A percentile compares a stretch with the other conserved stretches of the same genome.
Evolutionary conservation across 1,140 invertebrate species (phyloP).

Genomic region (Magallana angulata): DNA sequence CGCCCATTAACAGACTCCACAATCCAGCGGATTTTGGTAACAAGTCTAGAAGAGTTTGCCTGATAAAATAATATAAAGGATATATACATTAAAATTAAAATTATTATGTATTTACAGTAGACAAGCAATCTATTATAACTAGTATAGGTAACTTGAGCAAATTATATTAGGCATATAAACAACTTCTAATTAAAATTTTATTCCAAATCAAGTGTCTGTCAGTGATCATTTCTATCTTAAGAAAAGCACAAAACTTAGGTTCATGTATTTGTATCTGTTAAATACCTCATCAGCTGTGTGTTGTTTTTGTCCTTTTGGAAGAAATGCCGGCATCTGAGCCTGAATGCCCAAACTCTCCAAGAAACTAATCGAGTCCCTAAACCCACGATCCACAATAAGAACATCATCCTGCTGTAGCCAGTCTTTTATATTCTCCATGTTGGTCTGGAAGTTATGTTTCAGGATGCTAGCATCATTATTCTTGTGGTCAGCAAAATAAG

Average conservation of each 20-base stretch:
- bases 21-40: constrained; percentile 48
- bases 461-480: not conserved
- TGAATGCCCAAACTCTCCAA: not conserved
- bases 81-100: not conserved
- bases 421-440: not conserved
- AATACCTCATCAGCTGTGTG: not conserved
- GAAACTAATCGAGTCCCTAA: not conserved
- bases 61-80: not conserved
- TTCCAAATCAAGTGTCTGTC: no score
- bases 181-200: no score
- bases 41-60: constrained; percentile 39
- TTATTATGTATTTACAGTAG: no score
- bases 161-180: no score
- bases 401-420: not conserved
- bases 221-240: no score
- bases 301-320: not conserved
- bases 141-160: no score
- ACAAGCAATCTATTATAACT: not conserved
- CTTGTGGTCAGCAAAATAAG: not conserved
- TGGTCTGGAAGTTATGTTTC: not conserved
- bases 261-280: no score
- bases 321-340: constrained; percentile 1
- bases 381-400: not conserved
- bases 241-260: no score
- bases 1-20: constrained; percentile 47